A percentile compares a stretch with the other conserved stretches of the same genome.
These are phyloP conservation scores for Gambelia wislizenii DNA, from an alignment of 2,797 vertebrate genomes.

Conservation along the genomic window DNA sequence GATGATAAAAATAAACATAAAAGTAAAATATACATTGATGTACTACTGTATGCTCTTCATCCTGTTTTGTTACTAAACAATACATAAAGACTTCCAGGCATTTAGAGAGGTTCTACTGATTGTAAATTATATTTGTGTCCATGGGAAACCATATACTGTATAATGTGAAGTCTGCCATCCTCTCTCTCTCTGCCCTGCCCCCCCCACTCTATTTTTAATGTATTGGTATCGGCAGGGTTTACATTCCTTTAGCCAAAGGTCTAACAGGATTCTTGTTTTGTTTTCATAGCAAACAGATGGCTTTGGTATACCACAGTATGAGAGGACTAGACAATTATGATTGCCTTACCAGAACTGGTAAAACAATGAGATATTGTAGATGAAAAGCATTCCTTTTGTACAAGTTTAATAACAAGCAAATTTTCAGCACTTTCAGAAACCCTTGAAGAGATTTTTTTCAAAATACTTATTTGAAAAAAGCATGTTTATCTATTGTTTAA, in stretches of 20 bases:
- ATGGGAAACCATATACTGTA: conserved; percentile 65
- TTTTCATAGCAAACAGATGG: conserved; percentile 74
- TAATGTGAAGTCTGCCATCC: conserved; percentile 67
- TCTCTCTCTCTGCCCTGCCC: conserved; percentile 26
- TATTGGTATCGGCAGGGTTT: conserved; percentile 67
- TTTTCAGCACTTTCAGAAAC: conserved; percentile 66
- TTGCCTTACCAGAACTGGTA: conserved; percentile 61
- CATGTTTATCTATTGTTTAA: conserved; percentile 39
- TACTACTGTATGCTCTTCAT: conserved; percentile 27
- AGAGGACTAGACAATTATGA: conserved; percentile 58
- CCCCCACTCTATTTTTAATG: conserved; percentile 52
- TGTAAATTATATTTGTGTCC: conserved; percentile 59
- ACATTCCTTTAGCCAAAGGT: conserved; percentile 71
- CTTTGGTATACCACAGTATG: conserved; percentile 69
- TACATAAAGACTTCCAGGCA: neutral
- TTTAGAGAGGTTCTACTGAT: conserved; percentile 63
- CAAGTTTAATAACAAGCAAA: conserved; percentile 32
- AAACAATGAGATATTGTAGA: conserved; percentile 62
- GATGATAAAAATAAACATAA: conserved; percentile 7
- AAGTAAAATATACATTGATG: conserved; percentile 19
- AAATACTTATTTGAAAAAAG: conserved; percentile 44
- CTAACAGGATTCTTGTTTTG: conserved; percentile 64
- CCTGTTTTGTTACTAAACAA: conserved; percentile 28
- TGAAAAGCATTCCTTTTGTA: conserved; percentile 70
- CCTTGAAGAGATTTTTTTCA: conserved; percentile 20